Percentiles rank a stretch among this genome's conserved stretches.
Conservation (phyloP, 2,797 vertebrate species). For the Eidolon dupreanum region DNA sequence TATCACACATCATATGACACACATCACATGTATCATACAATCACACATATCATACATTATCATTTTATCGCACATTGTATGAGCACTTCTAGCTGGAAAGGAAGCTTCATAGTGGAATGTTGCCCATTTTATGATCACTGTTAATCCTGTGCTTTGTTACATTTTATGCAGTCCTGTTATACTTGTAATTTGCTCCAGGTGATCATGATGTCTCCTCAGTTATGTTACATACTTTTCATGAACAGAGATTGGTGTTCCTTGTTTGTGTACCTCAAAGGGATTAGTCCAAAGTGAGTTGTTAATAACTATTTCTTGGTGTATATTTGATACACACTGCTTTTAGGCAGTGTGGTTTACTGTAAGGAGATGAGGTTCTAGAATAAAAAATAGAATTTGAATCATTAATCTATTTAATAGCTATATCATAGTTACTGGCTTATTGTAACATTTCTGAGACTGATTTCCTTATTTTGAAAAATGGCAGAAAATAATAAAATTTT, state of each 20-base stretch:
- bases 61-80: too few species aligned
- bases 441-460: background rate
- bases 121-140: background rate
- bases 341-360: background rate
- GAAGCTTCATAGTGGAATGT: background rate
- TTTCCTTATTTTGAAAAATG: background rate
- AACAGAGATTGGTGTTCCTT: background rate
- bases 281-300: background rate
- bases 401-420: background rate
- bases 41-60: background rate
- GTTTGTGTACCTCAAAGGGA: background rate
- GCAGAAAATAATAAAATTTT: background rate
- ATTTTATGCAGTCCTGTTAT: background rate
- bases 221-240: background rate
- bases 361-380: background rate
- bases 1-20: background rate
- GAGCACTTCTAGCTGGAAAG: background rate
- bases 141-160: background rate
- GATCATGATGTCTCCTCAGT: background rate
- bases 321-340: background rate
- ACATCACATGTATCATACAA: background rate
- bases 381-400: background rate
- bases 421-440: background rate
- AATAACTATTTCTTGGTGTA: background rate
- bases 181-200: background rate